Conservation (phyloP, 2,113 vertebrate genomes). For the Engraulis encrasicolus region DNA sequence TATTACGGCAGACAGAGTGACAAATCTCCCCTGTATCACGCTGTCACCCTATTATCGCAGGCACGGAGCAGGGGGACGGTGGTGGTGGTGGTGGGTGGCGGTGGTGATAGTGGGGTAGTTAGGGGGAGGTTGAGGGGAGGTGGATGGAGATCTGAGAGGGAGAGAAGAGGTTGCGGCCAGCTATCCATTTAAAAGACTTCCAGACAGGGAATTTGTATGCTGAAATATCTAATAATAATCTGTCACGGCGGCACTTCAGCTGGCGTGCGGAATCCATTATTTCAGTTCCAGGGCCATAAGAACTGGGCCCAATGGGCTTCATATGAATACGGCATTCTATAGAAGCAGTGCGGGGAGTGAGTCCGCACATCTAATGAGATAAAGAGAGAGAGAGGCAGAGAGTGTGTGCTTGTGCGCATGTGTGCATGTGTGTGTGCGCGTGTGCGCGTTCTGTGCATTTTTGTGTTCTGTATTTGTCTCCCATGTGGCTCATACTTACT, state of each 20-base stretch:
- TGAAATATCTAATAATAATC: constrained; percentile 15
- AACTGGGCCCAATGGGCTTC: not conserved
- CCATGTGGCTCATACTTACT: too few relatives aligned
- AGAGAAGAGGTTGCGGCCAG: not conserved
- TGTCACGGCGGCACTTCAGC: constrained; percentile 2
- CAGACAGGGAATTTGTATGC: constrained; percentile 9
- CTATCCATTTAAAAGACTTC: constrained; percentile 32
- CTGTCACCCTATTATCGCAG: constrained; percentile 36
- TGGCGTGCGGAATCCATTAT: constrained; percentile 10
- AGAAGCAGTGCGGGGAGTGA: not conserved
- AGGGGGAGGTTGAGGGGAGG: too few relatives aligned
- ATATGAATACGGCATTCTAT: not conserved
- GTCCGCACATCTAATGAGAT: constrained; percentile 5
- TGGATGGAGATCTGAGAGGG: too few relatives aligned
- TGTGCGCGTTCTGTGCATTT: too few relatives aligned
- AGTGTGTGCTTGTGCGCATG: not conserved
- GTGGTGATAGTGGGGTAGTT: too few relatives aligned
- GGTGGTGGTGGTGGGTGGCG: too few relatives aligned
- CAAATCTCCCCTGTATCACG: constrained; percentile 42
- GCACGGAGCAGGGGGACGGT: not conserved
- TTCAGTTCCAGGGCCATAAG: not conserved
- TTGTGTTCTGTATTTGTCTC: too few relatives aligned
- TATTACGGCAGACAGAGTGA: constrained; percentile 42
- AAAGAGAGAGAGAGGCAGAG: too few relatives aligned
- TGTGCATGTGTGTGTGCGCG: not conserved